A percentile compares a stretch with the other conserved stretches of the same genome.
Conservation (phyloP, 2,797 vertebrate genomes). For the Perodicticus potto region DNA sequence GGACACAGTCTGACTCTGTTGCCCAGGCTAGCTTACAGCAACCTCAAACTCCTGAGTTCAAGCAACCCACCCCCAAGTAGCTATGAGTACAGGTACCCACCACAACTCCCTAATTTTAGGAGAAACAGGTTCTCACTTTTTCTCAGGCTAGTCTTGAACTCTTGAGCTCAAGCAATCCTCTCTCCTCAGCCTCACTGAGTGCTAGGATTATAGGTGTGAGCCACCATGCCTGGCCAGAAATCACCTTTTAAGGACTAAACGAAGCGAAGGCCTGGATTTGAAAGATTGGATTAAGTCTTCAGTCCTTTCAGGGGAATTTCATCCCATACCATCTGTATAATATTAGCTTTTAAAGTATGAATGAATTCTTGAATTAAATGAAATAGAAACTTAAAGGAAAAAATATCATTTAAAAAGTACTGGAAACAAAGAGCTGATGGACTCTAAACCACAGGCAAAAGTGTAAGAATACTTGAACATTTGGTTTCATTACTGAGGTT, state of each 20-base stretch:
- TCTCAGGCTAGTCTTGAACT: too few relatives aligned
- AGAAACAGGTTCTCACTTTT: too few relatives aligned
- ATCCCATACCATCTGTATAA: not conserved
- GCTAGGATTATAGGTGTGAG: too few relatives aligned
- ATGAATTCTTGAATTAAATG: conserved; percentile 19
- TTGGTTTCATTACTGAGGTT: conserved; percentile 64
- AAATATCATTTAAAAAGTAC: not conserved
- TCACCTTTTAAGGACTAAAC: not conserved
- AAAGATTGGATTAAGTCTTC: not conserved
- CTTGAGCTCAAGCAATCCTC: too few relatives aligned
- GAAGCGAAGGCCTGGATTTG: not conserved
- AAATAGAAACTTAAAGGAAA: conserved; percentile 45
- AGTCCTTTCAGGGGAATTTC: not conserved
- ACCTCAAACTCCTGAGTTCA: too few relatives aligned
- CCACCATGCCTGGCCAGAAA: not conserved
- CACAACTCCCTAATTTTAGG: too few relatives aligned
- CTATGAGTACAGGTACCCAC: too few relatives aligned
- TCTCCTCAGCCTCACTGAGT: too few relatives aligned
- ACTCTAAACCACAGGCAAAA: conserved; percentile 21
- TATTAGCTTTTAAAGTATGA: not conserved
- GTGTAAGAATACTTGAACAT: not conserved
- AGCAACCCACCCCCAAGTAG: too few relatives aligned
- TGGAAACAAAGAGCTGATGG: not conserved
- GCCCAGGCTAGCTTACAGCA: too few relatives aligned
- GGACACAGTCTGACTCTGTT: too few relatives aligned